These are phyloP conservation scores for Clamator glandarius DNA, from an alignment of 2,797 vertebrate species.

Conservation along the genomic window DNA sequence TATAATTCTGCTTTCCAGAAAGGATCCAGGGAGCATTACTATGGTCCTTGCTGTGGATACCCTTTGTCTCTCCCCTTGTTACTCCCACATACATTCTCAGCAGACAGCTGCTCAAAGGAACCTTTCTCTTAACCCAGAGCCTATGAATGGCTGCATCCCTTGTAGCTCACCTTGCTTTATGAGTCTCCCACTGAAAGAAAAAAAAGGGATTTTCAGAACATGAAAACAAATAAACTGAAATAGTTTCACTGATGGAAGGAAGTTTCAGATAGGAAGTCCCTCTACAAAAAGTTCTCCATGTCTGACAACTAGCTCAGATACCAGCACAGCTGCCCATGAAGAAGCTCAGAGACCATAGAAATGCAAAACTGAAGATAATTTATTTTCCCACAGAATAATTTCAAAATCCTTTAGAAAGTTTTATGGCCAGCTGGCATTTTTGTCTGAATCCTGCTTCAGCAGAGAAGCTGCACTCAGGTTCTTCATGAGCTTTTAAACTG, in stretches of 20 bases:
- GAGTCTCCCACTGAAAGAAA: not conserved
- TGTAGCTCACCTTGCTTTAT: not conserved
- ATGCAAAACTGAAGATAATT: not conserved
- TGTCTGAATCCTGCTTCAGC: not conserved
- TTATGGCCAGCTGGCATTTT: not conserved
- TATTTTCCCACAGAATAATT: not conserved
- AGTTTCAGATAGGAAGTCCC: not conserved
- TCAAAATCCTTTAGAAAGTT: not conserved
- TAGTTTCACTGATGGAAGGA: not conserved
- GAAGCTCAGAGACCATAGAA: not conserved
- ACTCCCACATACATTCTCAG: not conserved
- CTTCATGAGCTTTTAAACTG: not conserved
- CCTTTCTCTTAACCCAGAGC: not conserved
- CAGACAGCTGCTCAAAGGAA: not conserved
- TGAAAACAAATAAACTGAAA: not conserved
- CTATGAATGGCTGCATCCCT: not conserved
- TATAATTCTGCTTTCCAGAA: not conserved
- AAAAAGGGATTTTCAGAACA: not conserved
- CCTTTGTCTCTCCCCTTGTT: not conserved
- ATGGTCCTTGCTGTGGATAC: not conserved
- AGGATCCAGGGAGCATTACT: no score
- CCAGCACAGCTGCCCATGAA: not conserved
- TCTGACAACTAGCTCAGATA: not conserved
- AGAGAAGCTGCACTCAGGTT: not conserved
- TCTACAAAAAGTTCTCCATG: not conserved